phyloP scores from a whole-genome alignment of 2,888 invertebrate species.

The Tyria jacobaeae region DNA sequence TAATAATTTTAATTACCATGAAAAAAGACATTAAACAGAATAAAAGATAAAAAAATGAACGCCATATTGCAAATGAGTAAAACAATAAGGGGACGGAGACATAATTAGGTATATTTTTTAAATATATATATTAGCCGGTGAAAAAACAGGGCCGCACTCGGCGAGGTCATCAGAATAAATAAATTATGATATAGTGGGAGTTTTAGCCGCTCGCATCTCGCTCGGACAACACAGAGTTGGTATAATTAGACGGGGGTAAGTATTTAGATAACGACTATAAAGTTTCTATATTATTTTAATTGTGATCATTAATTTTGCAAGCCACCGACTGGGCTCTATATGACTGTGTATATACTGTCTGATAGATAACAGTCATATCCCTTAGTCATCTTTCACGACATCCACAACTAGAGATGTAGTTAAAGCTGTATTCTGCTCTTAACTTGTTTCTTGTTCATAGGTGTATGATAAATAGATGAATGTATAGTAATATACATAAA shows the following conservation, averaged over 20 bases:
- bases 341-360: too few relatives aligned
- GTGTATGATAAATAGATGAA: too few relatives aligned
- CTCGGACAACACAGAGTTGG: constrained; percentile 58
- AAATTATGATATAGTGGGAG: constrained; percentile 84
- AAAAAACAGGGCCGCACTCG: constrained; percentile 73
- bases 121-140: constrained; percentile 64
- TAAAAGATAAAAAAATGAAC: constrained; percentile 74
- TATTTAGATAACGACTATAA: neutral
- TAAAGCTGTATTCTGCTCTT: too few relatives aligned
- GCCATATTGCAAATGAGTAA: constrained; percentile 82
- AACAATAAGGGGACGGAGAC: constrained; percentile 55
- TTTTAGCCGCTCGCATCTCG: constrained; percentile 70
- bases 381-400: too few relatives aligned
- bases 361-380: too few relatives aligned
- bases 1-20: constrained; percentile 84
- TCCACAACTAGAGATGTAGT: too few relatives aligned
- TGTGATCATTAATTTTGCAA: too few relatives aligned
- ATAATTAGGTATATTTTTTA: constrained; percentile 65
- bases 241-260: constrained; percentile 47
- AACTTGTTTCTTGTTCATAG: too few relatives aligned
- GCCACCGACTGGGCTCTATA: too few relatives aligned
- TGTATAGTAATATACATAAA: too few relatives aligned
- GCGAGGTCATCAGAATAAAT: constrained; percentile 83
- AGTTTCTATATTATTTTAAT: neutral
- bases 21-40: constrained; percentile 82